Conservation (phyloP, 2,888 invertebrate genomes). For the Sesia apiformis region DNA sequence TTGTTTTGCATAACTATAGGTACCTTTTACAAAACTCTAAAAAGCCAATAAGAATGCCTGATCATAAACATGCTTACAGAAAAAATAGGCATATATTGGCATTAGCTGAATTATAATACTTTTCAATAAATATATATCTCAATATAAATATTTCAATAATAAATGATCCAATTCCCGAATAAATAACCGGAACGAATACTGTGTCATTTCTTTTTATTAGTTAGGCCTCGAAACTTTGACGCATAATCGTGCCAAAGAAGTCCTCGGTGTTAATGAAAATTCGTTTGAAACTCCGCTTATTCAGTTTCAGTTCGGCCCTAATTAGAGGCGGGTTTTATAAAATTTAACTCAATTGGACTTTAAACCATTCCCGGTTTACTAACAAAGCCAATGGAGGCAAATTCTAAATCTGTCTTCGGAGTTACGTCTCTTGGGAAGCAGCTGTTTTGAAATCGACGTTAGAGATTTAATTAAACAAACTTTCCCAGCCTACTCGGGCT, state of each 20-base stretch:
- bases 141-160: no score
- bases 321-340: not conserved
- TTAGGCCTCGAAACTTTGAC: not conserved
- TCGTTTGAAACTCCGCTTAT: not conserved
- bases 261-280: not conserved
- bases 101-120: no score
- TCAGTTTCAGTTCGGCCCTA: not conserved
- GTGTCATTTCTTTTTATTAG: not conserved
- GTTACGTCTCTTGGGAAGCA: constrained; percentile 19
- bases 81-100: no score
- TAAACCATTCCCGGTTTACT: not conserved
- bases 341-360: not conserved
- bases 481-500: constrained; percentile 27
- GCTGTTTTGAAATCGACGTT: constrained; percentile 47
- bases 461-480: constrained; percentile 53
- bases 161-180: no score
- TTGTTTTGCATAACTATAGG: no score
- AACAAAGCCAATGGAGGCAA: constrained; percentile 26
- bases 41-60: no score
- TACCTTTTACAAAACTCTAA: no score
- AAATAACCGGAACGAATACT: no score
- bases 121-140: no score
- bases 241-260: not conserved
- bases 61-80: no score
- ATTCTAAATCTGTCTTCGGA: constrained; percentile 16